These are phyloP conservation scores for Salminus brasiliensis DNA, from an alignment of 2,113 vertebrate species.

Conservation along the genomic window DNA sequence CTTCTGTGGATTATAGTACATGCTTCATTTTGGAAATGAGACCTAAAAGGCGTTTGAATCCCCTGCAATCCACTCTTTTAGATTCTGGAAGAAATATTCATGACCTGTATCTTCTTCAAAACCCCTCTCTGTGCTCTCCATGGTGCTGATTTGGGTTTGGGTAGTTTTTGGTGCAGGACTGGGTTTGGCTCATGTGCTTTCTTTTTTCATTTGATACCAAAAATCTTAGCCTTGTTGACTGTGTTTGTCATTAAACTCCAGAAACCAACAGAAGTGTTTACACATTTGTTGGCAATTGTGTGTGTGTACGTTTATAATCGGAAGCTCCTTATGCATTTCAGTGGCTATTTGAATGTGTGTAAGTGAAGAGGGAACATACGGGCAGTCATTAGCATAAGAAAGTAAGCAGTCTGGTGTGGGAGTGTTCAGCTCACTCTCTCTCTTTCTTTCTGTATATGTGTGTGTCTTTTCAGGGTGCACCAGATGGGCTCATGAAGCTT, in stretches of 20 bases:
- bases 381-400: conserved; percentile 36
- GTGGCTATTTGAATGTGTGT: neutral
- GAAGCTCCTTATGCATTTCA: neutral
- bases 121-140: conserved; percentile 37
- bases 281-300: no score
- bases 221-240: neutral
- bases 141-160: conserved; percentile 35
- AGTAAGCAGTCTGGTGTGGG: conserved; percentile 22
- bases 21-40: neutral
- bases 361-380: neutral
- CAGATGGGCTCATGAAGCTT: conserved; percentile 67
- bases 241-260: neutral
- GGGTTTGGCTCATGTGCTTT: neutral
- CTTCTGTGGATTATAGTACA: no score
- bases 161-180: neutral
- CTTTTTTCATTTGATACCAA: neutral
- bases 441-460: conserved; percentile 43
- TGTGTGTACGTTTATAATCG: neutral
- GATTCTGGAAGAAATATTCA: neutral
- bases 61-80: neutral
- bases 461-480: conserved; percentile 61
- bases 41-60: neutral
- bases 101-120: neutral
- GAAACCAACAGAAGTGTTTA: no score
- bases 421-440: no score